Conservation (phyloP, 1,140 invertebrate species). For the Nephila pilipes region DNA sequence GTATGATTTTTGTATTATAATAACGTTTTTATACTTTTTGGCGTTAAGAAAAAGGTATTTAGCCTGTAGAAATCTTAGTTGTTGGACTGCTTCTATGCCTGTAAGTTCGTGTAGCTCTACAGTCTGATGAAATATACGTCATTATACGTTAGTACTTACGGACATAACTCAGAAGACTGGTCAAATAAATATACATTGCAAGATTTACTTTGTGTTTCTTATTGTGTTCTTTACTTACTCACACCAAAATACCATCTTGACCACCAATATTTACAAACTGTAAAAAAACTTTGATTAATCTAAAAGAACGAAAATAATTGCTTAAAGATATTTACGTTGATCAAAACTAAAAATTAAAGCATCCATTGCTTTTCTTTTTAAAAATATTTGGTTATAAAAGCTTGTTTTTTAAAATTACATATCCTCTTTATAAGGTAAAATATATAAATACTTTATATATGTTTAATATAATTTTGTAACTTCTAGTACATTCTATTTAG, state of each 20-base stretch:
- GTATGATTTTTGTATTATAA: background rate
- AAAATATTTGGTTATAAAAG: too few species aligned
- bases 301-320: background rate
- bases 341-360: background rate
- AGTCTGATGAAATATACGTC: conserved; percentile 75
- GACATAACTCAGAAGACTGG: conserved; percentile 74
- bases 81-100: conserved; percentile 75
- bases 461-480: too few species aligned
- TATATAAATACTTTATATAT: too few species aligned
- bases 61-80: conserved; percentile 77
- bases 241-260: background rate
- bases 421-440: too few species aligned
- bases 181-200: conserved; percentile 74
- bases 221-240: background rate
- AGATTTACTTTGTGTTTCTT: conserved; percentile 64
- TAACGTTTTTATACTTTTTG: conserved; percentile 48
- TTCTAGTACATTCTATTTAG: too few species aligned
- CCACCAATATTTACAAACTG: background rate
- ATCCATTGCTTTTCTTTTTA: too few species aligned
- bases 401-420: too few species aligned
- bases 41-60: conserved; percentile 68
- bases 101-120: conserved; percentile 76
- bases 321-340: background rate
- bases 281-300: background rate
- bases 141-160: conserved; percentile 76